phyloP scores from a whole-genome alignment of 2,797 vertebrate species.

The Eulemur albifrons region DNA sequence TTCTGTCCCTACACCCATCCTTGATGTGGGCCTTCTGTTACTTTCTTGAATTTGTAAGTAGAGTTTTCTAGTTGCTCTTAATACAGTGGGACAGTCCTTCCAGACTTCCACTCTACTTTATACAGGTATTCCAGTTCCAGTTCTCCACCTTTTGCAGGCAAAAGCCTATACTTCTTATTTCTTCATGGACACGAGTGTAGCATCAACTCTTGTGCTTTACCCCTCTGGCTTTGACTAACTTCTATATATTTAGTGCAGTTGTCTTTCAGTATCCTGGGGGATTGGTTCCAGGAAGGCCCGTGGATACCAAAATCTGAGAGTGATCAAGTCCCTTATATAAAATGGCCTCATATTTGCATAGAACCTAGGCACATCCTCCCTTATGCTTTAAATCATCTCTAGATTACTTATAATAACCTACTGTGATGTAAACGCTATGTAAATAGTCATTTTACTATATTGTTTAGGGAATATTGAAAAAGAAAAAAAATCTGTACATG shows the following conservation, averaged over 20 bases:
- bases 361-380: neutral
- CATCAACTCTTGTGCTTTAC: neutral
- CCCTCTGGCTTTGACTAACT: neutral
- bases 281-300: neutral
- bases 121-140: neutral
- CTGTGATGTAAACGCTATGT: neutral
- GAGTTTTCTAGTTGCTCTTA: neutral
- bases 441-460: neutral
- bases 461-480: neutral
- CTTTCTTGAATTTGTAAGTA: neutral
- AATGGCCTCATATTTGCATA: neutral
- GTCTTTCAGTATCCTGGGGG: neutral
- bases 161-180: neutral
- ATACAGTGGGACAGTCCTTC: neutral
- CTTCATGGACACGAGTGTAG: fast-evolving
- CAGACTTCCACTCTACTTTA: neutral
- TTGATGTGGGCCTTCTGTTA: neutral
- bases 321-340: neutral
- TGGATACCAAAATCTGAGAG: neutral
- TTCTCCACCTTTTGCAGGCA: neutral
- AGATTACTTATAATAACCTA: neutral
- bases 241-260: neutral
- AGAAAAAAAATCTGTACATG: neutral
- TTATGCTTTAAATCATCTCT: neutral
- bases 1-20: too few relatives aligned